Base-by-base conservation (phyloP, 2,797 vertebrate genomes). In the Nyctalus aviator region DNA sequence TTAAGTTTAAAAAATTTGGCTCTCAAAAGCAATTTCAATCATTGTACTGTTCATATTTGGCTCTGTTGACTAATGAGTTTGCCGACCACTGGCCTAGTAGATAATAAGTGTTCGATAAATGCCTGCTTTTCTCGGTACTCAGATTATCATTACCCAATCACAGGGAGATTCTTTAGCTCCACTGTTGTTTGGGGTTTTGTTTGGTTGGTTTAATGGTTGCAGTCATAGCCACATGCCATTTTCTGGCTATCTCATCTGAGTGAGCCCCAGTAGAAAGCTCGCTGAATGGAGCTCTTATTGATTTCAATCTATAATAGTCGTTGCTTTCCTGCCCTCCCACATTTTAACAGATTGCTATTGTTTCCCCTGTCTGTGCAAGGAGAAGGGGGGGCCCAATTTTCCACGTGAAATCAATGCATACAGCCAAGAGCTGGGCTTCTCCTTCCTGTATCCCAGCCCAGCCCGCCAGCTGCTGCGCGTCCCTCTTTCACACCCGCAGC, bases 341-440 rank as follows among this genome's bases (percentile, higher is more conserved):
- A 18, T 62, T 69, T 91, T 37, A 95, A 94, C 93, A 95, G 71
- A 90, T 96, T 90, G 69, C 91, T 95, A 71, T 95, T 93, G 77
- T 88, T 95, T 96, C 35, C 79, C 71, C 64, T 77, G 75, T 71
- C 77, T 73, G 82, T 75, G 35, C 77, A 77, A 62, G 37, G 27
- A 18, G 55, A 55, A 46, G n/a, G 50, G 13, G 41, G 50, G 96
- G 9, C 23, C 14, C 44, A 23, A 35, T 46, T 84, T 94, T 95
- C 89, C 84, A 44, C 82, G 82, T 57, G 30, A 90, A 93, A 91
- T 79, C 88, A 83, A 71, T 14, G 41, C 89, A 30, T 21, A 32
- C 41, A 85, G 76, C 86, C 32, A 92, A 76, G 84, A 75, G 9
- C 69, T 72, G 3, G 4, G 64, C 73, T 94, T 48, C 87, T 88